Conservation (phyloP, 2,888 invertebrate genomes). For the Zygaena filipendulae region DNA sequence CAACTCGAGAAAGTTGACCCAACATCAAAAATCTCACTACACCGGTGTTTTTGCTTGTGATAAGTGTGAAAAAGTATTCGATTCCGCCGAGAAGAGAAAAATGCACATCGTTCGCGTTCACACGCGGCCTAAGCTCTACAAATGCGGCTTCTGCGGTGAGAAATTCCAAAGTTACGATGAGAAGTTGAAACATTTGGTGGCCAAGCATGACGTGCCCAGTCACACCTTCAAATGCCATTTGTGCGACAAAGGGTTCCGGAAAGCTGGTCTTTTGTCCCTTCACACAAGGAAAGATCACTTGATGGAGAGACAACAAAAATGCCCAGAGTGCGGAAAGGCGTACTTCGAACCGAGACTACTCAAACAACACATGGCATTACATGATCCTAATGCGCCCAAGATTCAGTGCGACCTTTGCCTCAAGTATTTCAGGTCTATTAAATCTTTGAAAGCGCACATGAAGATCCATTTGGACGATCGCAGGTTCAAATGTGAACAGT, state of each 20-base stretch:
- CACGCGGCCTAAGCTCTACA: conserved; percentile 26
- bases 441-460: conserved; percentile 35
- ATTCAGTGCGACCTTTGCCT: conserved; percentile 38
- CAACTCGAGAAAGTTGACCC: conserved; percentile 28
- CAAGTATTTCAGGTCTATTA: conserved; percentile 30
- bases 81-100: conserved; percentile 46
- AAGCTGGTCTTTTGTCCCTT: conserved; percentile 21
- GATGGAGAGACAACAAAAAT: conserved; percentile 35
- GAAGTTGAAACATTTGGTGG: conserved; percentile 30
- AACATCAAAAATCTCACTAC: conserved; percentile 35
- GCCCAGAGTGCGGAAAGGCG: conserved; percentile 40
- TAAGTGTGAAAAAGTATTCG: conserved; percentile 52
- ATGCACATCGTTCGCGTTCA: conserved; percentile 53
- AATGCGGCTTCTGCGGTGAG: conserved; percentile 37
- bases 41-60: conserved; percentile 35
- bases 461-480: conserved; percentile 26
- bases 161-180: conserved; percentile 33
- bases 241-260: conserved; percentile 31
- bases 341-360: conserved; percentile 24
- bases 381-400: conserved; percentile 43
- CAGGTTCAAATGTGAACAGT: conserved; percentile 19
- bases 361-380: conserved; percentile 33
- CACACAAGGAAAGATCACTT: conserved; percentile 38
- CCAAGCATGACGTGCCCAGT: conserved; percentile 28
- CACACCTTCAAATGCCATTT: conserved; percentile 29